Evolutionary conservation across 2,888 invertebrate genomes (phyloP).

Genomic region (Dicyrtomina minuta): DNA sequence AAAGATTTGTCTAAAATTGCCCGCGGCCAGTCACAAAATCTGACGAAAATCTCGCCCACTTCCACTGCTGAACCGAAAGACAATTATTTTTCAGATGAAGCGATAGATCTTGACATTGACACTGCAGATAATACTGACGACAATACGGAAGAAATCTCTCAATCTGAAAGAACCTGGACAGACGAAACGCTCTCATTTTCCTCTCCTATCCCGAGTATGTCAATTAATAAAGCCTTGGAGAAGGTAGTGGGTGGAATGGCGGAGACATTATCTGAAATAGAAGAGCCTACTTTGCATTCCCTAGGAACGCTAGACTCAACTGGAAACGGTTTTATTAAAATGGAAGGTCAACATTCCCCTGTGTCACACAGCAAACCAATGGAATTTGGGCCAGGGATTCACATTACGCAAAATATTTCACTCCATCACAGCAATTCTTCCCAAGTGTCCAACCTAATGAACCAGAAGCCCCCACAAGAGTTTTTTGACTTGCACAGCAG

Average conservation of each 20-base stretch:
- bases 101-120: no score
- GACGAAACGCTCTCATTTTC: constrained; percentile 51
- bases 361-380: no score
- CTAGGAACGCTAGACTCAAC: constrained; percentile 22
- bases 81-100: no score
- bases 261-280: constrained; percentile 24
- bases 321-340: not conserved
- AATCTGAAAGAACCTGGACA: constrained; percentile 40
- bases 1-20: no score
- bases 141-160: constrained; percentile 17
- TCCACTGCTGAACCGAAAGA: no score
- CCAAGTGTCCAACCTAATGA: constrained; percentile 36
- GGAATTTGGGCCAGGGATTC: not conserved
- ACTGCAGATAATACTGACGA: constrained; percentile 6
- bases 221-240: constrained; percentile 33
- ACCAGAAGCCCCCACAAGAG: constrained; percentile 47
- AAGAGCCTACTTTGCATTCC: constrained; percentile 11
- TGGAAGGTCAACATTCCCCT: not conserved
- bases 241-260: constrained; percentile 6
- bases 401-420: constrained; percentile 1
- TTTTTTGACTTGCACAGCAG: constrained; percentile 48
- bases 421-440: constrained; percentile 15
- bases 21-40: no score
- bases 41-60: no score
- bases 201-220: constrained; percentile 48